A percentile compares a stretch with the other conserved stretches of the same genome.
These are phyloP conservation scores for Callithrix jacchus DNA, from an alignment of 2,113 vertebrate species.

Conservation along the genomic window DNA sequence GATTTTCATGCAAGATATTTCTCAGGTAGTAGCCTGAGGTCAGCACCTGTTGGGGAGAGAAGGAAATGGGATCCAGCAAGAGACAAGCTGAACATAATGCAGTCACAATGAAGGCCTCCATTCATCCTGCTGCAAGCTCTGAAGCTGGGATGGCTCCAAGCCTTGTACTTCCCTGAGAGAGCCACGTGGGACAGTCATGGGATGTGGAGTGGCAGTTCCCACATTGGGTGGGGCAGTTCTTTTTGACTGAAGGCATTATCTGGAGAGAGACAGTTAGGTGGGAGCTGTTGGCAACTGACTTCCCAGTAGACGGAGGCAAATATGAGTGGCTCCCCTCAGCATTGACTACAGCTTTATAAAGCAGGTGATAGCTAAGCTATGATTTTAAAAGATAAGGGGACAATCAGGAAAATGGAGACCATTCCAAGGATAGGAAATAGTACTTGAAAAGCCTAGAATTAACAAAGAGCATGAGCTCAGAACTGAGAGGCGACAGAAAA, in stretches of 20 bases:
- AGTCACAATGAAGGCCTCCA: background rate
- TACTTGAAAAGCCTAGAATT: background rate
- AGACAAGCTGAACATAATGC: background rate
- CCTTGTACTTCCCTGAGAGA: background rate
- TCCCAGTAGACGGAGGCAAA: background rate
- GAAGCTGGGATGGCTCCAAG: background rate
- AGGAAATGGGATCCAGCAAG: background rate
- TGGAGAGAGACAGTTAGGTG: background rate
- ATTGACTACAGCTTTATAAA: no score
- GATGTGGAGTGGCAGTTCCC: no score
- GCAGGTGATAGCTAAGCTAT: background rate
- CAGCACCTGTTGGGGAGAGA: background rate
- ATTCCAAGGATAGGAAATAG: background rate
- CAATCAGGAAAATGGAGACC: background rate
- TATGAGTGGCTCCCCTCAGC: no score
- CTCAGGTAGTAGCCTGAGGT: background rate
- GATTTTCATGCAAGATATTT: background rate
- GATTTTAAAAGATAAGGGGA: background rate
- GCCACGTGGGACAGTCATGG: accelerated
- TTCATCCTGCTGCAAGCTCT: background rate
- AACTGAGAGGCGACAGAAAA: background rate
- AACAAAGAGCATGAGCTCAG: background rate
- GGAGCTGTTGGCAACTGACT: background rate
- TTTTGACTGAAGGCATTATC: background rate
- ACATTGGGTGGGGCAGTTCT: background rate